These are phyloP conservation scores for Enteromius thamalakanensis DNA, from an alignment of 2,797 vertebrate genomes.

Conservation along the genomic window DNA sequence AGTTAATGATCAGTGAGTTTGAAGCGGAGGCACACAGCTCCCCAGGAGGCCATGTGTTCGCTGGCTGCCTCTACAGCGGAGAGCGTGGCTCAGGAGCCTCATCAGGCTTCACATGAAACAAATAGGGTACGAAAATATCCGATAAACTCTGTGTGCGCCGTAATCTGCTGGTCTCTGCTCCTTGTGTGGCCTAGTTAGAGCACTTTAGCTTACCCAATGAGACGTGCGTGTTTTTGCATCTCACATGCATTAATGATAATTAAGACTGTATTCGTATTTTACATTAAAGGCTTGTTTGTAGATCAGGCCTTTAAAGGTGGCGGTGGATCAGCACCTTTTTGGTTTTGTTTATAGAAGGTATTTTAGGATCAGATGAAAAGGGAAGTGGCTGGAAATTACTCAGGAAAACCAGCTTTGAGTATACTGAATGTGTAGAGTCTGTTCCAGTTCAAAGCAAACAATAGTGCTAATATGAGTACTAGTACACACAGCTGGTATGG, in stretches of 20 bases:
- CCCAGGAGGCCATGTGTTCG: constrained; percentile 44
- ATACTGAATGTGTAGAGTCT: not conserved
- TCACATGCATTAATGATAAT: constrained; percentile 33
- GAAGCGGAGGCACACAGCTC: constrained; percentile 38
- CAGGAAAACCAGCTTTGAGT: not conserved
- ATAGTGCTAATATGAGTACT: not conserved
- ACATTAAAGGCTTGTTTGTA: constrained; percentile 25
- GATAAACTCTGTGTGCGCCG: constrained; percentile 5
- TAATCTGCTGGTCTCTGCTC: constrained; percentile 41
- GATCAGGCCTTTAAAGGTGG: constrained; percentile 17
- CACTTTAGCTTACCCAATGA: constrained; percentile 15
- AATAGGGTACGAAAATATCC: constrained; percentile 53
- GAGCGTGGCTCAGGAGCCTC: constrained; percentile 27
- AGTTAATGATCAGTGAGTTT: constrained; percentile 49
- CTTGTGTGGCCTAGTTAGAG: constrained; percentile 52
- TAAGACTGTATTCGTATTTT: constrained; percentile 30
- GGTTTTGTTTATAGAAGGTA: not conserved
- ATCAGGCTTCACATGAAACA: constrained; percentile 53
- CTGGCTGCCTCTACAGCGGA: constrained; percentile 12
- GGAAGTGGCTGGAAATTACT: not conserved
- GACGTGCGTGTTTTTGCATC: constrained; percentile 35
- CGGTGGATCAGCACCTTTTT: constrained; percentile 5
- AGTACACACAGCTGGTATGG: not conserved
- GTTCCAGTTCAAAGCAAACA: not conserved
- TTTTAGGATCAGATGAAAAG: constrained; percentile 3